Evolutionary conservation across 2,113 vertebrate species (phyloP), one percentile per base, ranked within the genome.

Genomic region (Eulemur macaco): DNA sequence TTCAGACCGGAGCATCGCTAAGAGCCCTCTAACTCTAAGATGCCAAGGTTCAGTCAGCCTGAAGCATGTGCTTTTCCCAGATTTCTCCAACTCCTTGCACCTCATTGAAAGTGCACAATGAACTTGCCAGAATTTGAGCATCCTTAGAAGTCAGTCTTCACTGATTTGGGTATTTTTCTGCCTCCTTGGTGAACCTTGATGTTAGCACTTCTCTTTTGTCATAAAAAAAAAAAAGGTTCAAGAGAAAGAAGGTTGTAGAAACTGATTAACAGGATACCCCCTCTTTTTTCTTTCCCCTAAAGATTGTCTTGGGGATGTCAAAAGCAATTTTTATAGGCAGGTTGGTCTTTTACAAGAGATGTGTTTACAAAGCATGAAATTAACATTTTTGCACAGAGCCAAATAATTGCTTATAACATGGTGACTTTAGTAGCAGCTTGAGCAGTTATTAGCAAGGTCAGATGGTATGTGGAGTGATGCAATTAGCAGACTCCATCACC

Each of bases 331-430:
- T 98, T 97, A 97, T 97, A 97, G 97, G 94, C 85, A 97, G 91
- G 84, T 95, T 97, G 95, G 94, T 98, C 97, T 98, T 98, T 98
- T 97, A 96, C 96, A 97, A 98, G 97, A 98, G 97, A 97, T 98
- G 98, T 98, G 98, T 98, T 98, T 99, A 98, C 98, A 97, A 97
- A 98, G 98, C 98, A 98, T 99, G 98, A 99, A 98, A 98, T 99
- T 98, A 98, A 98, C 97, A 86, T 98, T 98, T 98, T 98, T 98
- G 97, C 96, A 98, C 94, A 97, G 97, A 98, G 92, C 97, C 97
- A 97, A 98, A 97, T 98, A 98, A 98, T 98, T 98, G 98, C 98
- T 97, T 98, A 98, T 97, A 97, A 97, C 78, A 96, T 0, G 0
- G 96, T 96, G 95, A 85, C 97, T 98, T 97, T 58, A 96, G 97